These are phyloP conservation scores for Apamea anceps DNA, from an alignment of 2,888 invertebrate genomes.

Conservation along the genomic window DNA sequence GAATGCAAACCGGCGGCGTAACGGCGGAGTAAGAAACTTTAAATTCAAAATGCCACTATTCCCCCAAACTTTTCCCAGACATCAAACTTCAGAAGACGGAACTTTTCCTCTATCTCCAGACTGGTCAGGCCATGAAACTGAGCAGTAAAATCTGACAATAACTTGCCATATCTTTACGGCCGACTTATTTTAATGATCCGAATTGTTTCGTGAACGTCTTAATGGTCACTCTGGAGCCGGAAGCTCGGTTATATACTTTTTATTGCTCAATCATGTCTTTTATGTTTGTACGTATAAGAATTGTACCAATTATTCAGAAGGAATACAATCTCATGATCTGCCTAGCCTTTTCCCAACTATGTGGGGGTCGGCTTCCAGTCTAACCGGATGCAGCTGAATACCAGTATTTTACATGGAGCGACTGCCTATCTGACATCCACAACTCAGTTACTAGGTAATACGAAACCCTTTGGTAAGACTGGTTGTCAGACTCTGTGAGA, in stretches of 20 bases:
- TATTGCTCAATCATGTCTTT: constrained; percentile 49
- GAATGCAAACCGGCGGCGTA: background rate
- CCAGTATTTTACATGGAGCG: too few species aligned
- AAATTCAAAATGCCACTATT: constrained; percentile 31
- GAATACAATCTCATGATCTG: background rate
- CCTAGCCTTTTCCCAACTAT: too few species aligned
- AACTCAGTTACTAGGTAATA: too few species aligned
- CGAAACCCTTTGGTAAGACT: too few species aligned
- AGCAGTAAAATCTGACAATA: constrained; percentile 53
- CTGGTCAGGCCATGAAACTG: constrained; percentile 25
- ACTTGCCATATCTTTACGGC: constrained; percentile 52
- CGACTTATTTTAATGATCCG: constrained; percentile 56
- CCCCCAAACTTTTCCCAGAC: constrained; percentile 1
- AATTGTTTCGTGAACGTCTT: constrained; percentile 53
- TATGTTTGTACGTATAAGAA: constrained; percentile 26
- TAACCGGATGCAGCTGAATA: too few species aligned
- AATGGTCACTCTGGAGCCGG: constrained; percentile 45
- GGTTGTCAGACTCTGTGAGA: too few species aligned
- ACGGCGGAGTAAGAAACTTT: background rate
- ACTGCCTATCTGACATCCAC: too few species aligned
- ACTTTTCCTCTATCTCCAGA: constrained; percentile 28
- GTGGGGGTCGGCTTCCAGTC: too few species aligned
- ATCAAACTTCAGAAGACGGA: constrained; percentile 11
- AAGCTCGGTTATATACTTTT: constrained; percentile 45
- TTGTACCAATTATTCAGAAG: background rate